These are phyloP conservation scores for Plemyria rubiginata DNA, from an alignment of 2,888 invertebrate species.

Conservation along the genomic window DNA sequence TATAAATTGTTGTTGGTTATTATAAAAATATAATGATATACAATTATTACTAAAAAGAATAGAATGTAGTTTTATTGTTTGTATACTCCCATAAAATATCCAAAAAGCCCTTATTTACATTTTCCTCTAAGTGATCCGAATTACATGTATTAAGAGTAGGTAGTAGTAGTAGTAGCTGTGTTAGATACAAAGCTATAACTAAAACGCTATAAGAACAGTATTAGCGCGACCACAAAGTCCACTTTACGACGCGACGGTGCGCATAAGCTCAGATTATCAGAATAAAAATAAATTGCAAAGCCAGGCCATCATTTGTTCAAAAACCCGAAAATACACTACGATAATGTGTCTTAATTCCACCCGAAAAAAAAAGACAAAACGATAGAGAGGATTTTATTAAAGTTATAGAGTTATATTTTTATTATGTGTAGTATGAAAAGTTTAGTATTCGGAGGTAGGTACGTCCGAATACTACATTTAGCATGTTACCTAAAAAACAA, in stretches of 20 bases:
- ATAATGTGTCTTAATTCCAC: neutral
- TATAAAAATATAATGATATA: too few relatives aligned
- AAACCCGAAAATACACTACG: neutral
- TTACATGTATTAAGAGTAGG: neutral
- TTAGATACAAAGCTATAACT: neutral
- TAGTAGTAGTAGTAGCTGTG: neutral
- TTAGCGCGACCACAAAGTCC: conserved; percentile 51
- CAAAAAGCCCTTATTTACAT: neutral
- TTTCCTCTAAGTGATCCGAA: neutral
- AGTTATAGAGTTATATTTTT: too few relatives aligned
- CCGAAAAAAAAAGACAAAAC: neutral
- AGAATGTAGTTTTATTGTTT: too few relatives aligned
- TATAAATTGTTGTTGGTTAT: too few relatives aligned
- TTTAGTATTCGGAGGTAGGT: too few relatives aligned
- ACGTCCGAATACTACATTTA: too few relatives aligned
- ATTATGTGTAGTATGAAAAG: too few relatives aligned
- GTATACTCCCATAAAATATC: too few relatives aligned
- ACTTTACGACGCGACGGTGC: conserved; percentile 54
- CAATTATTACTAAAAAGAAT: too few relatives aligned
- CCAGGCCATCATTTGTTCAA: neutral
- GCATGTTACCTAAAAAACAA: too few relatives aligned
- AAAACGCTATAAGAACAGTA: neutral
- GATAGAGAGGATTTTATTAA: too few relatives aligned
- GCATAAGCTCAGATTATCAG: conserved; percentile 1
- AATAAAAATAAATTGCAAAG: conserved; percentile 1